Conservation (phyloP, 2,888 invertebrate species). For the Phyto melanocephala region DNA sequence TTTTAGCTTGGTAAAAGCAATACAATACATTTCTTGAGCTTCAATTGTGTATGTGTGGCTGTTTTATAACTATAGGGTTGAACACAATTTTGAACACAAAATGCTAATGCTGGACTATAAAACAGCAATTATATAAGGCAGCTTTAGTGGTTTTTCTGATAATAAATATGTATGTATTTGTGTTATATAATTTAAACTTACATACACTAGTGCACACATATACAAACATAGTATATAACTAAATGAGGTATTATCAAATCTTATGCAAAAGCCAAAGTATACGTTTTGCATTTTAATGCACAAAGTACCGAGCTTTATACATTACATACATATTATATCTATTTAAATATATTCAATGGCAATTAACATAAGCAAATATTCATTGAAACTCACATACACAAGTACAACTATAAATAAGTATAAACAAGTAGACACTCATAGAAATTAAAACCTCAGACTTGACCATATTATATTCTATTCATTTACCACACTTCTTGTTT, state of each 20-base stretch:
- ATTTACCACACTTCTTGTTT: constrained; percentile 25
- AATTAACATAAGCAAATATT: constrained; percentile 77
- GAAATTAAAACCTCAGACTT: constrained; percentile 53
- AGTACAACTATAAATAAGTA: too few species aligned
- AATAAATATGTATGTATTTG: constrained; percentile 57
- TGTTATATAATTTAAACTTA: constrained; percentile 36
- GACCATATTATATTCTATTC: constrained; percentile 56
- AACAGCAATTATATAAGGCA: constrained; percentile 54
- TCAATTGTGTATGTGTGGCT: constrained; percentile 34
- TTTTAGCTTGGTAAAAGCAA: constrained; percentile 50
- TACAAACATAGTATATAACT: constrained; percentile 33
- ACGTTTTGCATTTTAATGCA: constrained; percentile 76
- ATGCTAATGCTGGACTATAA: constrained; percentile 2
- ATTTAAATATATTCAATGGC: constrained; percentile 73
- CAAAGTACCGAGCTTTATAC: not conserved
- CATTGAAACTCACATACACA: constrained; percentile 47
- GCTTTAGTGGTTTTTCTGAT: constrained; percentile 61
- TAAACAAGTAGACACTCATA: not conserved
- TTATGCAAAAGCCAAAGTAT: constrained; percentile 66
- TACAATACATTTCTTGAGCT: constrained; percentile 59
- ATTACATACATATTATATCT: not conserved
- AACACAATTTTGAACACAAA: constrained; percentile 47
- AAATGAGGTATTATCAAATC: constrained; percentile 71
- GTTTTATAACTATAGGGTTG: constrained; percentile 3
- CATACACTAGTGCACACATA: not conserved